Percentiles rank a stretch among this genome's conserved stretches.
Conservation (phyloP, 2,113 vertebrate species). For the Boleophthalmus pectinirostris region DNA sequence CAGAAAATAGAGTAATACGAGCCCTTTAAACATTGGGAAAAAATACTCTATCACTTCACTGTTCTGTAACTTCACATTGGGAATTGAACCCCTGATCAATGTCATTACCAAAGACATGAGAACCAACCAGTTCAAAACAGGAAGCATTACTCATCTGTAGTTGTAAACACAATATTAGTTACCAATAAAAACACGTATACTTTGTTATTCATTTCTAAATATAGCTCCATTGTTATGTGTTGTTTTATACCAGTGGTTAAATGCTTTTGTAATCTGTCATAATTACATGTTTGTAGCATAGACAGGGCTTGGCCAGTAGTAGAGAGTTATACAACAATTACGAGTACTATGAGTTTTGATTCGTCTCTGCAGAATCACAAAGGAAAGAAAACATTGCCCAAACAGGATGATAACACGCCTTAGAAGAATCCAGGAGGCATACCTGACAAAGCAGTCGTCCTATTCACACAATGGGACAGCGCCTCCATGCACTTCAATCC, state of each 20-base stretch:
- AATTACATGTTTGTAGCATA: neutral
- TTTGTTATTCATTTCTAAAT: neutral
- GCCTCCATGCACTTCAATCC: constrained; percentile 59
- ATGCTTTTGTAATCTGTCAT: neutral
- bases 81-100: too few species aligned
- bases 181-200: neutral
- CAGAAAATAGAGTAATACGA: too few species aligned
- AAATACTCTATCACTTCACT: too few species aligned
- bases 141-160: neutral
- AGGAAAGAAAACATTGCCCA: neutral
- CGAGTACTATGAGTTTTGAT: neutral
- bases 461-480: constrained; percentile 35
- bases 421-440: constrained; percentile 10
- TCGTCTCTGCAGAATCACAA: neutral
- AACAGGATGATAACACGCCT: neutral
- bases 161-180: neutral
- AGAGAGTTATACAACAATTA: constrained; percentile 3
- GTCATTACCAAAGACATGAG: too few species aligned
- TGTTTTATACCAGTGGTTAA: neutral
- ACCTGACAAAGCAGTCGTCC: constrained; percentile 58
- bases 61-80: too few species aligned
- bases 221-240: neutral
- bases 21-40: too few species aligned
- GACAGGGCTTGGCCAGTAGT: constrained; percentile 12
- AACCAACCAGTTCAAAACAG: too few species aligned